These are phyloP conservation scores for Varroa destructor DNA, from an alignment of 1,140 invertebrate genomes.

Conservation along the genomic window DNA sequence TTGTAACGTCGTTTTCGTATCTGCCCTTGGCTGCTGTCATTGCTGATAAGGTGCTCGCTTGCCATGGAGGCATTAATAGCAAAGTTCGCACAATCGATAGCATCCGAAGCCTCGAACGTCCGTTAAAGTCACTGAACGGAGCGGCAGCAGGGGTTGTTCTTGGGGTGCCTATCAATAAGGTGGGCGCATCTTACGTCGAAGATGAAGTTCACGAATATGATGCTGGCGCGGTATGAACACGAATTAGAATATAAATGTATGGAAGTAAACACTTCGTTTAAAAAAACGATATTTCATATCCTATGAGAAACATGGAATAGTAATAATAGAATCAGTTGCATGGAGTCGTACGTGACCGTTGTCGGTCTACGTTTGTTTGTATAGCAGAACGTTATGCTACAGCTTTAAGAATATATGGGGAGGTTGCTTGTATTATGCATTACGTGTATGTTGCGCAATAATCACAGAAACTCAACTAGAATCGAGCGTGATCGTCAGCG, in stretches of 20 bases:
- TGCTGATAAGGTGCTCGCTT: not conserved
- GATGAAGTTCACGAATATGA: not conserved
- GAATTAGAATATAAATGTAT: not conserved
- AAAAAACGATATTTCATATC: too few species aligned
- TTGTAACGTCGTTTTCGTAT: not conserved
- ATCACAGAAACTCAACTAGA: too few species aligned
- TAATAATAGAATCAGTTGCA: too few species aligned
- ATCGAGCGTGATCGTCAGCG: too few species aligned
- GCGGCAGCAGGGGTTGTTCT: not conserved
- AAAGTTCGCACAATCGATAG: not conserved
- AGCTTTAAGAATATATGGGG: too few species aligned
- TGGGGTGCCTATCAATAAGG: not conserved
- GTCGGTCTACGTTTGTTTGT: too few species aligned
- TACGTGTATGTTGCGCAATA: too few species aligned
- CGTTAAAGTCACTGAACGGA: not conserved
- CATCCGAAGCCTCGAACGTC: not conserved
- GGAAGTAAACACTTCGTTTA: too few species aligned
- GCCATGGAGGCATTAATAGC: constrained; percentile 4
- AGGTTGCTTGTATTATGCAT: too few species aligned
- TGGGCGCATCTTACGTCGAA: not conserved
- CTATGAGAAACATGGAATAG: too few species aligned
- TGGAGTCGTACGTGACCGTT: too few species aligned
- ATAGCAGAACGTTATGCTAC: too few species aligned
- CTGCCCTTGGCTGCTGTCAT: not conserved
- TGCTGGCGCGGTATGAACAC: not conserved